A percentile compares a stretch with the other conserved stretches of the same genome.
Evolutionary conservation across 2,113 vertebrate species (phyloP).

Genomic region (Megaptera novaeangliae): DNA sequence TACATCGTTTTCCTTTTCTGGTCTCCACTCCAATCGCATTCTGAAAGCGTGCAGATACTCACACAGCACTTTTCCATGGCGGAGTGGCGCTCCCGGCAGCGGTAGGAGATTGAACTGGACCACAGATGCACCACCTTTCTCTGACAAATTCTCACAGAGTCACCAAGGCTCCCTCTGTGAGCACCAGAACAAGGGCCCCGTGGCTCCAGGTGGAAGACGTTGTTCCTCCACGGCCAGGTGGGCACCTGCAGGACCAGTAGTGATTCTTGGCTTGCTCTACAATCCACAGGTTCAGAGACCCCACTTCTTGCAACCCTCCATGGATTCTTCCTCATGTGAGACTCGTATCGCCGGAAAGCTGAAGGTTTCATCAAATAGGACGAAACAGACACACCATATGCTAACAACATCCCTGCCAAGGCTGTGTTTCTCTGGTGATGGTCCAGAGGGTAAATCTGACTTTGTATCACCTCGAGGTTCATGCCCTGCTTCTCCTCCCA

Average conservation of each 20-base stretch:
- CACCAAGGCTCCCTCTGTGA: fast-evolving
- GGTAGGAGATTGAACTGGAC: fast-evolving
- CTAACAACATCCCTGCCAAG: fast-evolving
- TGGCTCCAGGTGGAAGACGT: fast-evolving
- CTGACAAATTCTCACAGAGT: neutral
- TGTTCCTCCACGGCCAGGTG: fast-evolving
- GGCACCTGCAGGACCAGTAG: neutral
- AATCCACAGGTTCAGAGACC: fast-evolving
- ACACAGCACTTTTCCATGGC: fast-evolving
- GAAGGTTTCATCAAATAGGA: fast-evolving
- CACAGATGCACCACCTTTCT: fast-evolving
- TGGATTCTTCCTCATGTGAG: fast-evolving
- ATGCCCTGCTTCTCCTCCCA: fast-evolving
- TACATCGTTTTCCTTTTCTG: neutral
- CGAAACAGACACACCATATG: fast-evolving
- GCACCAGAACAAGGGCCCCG: neutral
- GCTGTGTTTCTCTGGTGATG: fast-evolving
- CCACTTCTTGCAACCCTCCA: fast-evolving
- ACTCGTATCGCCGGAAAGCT: fast-evolving
- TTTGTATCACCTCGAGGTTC: no score
- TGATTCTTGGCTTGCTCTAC: fast-evolving
- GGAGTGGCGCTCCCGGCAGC: fast-evolving
- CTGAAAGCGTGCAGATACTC: fast-evolving
- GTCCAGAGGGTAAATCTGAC: fast-evolving
- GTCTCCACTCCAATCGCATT: neutral